phyloP scores from a whole-genome alignment of 2,797 vertebrate genomes.

The Nasua narica region DNA sequence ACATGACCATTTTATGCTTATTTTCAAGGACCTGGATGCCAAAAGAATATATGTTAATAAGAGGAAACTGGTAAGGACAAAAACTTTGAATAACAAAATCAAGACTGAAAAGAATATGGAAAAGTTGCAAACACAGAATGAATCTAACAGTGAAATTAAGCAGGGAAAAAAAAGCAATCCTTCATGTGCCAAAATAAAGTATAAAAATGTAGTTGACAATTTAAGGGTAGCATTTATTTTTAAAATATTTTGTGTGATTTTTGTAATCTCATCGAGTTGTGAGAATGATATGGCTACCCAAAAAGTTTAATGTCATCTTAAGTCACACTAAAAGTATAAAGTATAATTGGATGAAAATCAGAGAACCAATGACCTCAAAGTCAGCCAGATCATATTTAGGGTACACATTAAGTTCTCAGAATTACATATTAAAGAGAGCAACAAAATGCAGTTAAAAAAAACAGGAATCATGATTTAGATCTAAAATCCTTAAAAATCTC shows the following conservation, averaged over 20 bases:
- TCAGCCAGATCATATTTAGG: not conserved
- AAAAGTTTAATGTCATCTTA: not conserved
- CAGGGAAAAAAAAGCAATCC: not conserved
- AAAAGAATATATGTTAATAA: not conserved
- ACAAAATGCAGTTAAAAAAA: slow-evolving; percentile 28
- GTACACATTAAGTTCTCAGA: not conserved
- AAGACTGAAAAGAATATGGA: slow-evolving; percentile 1
- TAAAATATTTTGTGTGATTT: not conserved
- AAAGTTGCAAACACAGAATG: not conserved
- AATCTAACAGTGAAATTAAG: slow-evolving; percentile 38
- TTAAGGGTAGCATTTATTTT: not conserved
- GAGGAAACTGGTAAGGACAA: not conserved
- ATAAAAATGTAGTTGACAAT: not conserved
- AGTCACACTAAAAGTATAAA: not conserved
- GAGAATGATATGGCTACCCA: not conserved
- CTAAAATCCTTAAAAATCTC: not conserved
- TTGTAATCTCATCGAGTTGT: not conserved
- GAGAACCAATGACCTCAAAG: not conserved
- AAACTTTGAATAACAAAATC: not conserved
- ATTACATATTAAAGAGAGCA: slow-evolving; percentile 28
- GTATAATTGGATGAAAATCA: not conserved
- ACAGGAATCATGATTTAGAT: not conserved
- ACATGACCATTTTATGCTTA: slow-evolving; percentile 4
- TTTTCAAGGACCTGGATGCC: not conserved
- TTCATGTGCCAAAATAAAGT: not conserved